Conservation (phyloP, 2,888 invertebrate species). For the Campoplex nolae region DNA sequence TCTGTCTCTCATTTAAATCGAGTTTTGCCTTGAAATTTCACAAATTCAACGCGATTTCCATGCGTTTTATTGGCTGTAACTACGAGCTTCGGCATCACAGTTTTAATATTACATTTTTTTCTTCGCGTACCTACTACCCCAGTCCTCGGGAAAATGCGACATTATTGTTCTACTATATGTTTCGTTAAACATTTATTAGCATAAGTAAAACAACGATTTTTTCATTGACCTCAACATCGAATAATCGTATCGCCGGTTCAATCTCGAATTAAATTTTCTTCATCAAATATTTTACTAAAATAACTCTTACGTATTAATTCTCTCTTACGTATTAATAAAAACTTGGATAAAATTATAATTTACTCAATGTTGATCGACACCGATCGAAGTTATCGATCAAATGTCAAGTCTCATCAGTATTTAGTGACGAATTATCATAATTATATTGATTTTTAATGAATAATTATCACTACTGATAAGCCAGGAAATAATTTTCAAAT, state of each 20-base stretch:
- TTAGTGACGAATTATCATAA: too few species aligned
- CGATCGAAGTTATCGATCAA: too few species aligned
- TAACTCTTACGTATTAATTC: too few species aligned
- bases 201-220: background rate
- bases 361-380: too few species aligned
- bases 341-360: too few species aligned
- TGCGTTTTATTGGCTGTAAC: constrained; percentile 4
- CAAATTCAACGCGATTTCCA: background rate
- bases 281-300: too few species aligned
- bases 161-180: background rate
- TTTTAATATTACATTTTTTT: background rate
- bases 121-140: background rate
- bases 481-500: background rate
- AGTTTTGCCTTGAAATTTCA: background rate
- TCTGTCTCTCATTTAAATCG: constrained; percentile 14
- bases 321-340: too few species aligned
- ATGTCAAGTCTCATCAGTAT: too few species aligned
- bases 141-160: background rate
- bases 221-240: background rate
- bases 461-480: too few species aligned
- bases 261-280: too few species aligned
- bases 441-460: too few species aligned
- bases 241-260: background rate
- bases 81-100: background rate
- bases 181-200: background rate